phyloP scores from a whole-genome alignment of 2,113 vertebrate genomes.

The Pachycephala philippinensis region DNA sequence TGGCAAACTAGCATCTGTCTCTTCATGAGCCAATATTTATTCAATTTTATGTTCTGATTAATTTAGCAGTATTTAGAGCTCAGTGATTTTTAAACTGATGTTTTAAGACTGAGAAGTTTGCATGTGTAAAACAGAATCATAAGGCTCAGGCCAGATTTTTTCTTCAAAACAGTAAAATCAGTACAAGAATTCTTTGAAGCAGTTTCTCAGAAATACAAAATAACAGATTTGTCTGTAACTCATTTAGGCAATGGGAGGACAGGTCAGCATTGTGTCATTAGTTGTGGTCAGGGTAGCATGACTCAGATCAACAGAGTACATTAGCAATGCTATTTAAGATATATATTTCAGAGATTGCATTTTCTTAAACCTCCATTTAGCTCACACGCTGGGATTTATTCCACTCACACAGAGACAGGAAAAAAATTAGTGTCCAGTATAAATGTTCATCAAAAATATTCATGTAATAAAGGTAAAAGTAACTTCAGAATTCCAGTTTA shows the following conservation, averaged over 20 bases:
- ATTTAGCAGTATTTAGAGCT: background rate
- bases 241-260: slow-evolving; percentile 4
- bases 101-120: background rate
- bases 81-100: background rate
- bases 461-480: background rate
- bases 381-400: background rate
- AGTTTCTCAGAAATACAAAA: background rate
- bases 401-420: background rate
- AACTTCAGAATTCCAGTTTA: background rate
- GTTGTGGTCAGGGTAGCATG: background rate
- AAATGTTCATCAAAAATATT: background rate
- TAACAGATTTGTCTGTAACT: background rate
- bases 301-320: background rate
- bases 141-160: background rate
- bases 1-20: background rate
- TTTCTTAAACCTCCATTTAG: background rate
- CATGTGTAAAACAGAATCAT: background rate
- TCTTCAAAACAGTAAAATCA: background rate
- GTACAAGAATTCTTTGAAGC: background rate
- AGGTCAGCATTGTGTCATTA: slow-evolving; percentile 19
- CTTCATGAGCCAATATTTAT: slow-evolving; percentile 20
- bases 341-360: background rate
- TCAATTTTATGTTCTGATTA: background rate
- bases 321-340: background rate
- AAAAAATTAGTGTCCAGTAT: background rate